phyloP scores from a whole-genome alignment of 2,113 vertebrate species.

The Psittacula cyanocephala region DNA sequence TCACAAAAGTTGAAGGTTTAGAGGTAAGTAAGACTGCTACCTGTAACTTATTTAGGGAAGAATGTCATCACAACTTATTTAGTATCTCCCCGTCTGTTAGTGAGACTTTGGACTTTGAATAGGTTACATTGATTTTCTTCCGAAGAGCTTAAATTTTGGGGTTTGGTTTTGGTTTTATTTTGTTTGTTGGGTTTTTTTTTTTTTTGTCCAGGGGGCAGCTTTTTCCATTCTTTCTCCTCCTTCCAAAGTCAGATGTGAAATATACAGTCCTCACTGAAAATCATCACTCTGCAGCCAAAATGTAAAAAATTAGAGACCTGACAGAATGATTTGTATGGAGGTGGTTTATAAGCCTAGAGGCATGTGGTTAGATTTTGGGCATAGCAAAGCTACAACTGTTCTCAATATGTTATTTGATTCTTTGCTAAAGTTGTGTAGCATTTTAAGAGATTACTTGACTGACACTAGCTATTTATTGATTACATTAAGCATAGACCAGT shows the following conservation, averaged over 20 bases:
- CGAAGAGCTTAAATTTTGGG: background rate
- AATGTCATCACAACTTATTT: background rate
- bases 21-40: slow-evolving; percentile 70
- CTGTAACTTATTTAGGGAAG: background rate
- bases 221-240: background rate
- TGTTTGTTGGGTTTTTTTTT: background rate
- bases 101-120: background rate
- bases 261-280: background rate
- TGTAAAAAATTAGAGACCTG: background rate
- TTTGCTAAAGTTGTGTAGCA: background rate
- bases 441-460: background rate
- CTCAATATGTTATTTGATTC: background rate
- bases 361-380: background rate
- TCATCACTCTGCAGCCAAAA: background rate
- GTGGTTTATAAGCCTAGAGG: background rate
- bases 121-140: background rate
- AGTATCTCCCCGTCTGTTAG: background rate
- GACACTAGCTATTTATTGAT: background rate
- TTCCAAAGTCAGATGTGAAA: background rate
- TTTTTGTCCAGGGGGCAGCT: background rate
- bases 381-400: background rate
- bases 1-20: slow-evolving; percentile 74
- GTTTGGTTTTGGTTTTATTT: background rate
- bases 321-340: background rate
- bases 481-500: background rate